A percentile compares a stretch with the other conserved stretches of the same genome.
These are phyloP conservation scores for Plotosus lineatus DNA, from an alignment of 2,113 vertebrate genomes.

Conservation along the genomic window DNA sequence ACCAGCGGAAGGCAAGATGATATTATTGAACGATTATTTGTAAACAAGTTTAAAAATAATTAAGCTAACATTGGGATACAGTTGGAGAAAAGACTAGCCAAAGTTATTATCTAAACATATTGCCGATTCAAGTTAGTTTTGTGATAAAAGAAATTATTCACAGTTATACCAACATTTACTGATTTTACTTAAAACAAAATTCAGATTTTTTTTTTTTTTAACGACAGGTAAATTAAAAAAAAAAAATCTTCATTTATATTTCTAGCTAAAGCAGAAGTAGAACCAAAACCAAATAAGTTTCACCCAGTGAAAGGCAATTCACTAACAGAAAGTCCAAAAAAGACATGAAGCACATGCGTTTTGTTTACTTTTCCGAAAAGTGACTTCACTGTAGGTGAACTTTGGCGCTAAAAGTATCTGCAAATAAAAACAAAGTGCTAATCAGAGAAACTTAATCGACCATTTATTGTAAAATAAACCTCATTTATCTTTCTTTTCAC, in stretches of 20 bases:
- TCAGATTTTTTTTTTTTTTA: too few relatives aligned
- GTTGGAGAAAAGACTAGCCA: background rate
- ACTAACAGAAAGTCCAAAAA: background rate
- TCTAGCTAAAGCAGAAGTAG: background rate
- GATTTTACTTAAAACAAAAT: too few relatives aligned
- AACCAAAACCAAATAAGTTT: background rate
- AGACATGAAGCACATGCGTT: background rate
- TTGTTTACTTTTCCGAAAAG: background rate
- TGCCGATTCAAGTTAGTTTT: background rate
- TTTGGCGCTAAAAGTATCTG: background rate
- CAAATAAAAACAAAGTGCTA: background rate
- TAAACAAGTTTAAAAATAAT: background rate
- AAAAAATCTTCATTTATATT: too few relatives aligned
- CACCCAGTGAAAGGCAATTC: background rate
- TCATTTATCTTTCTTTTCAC: conserved; percentile 39
- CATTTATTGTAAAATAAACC: conserved; percentile 9
- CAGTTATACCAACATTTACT: background rate
- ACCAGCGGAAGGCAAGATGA: background rate
- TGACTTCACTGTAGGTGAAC: background rate
- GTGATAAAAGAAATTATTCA: background rate
- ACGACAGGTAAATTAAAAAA: too few relatives aligned
- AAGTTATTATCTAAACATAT: background rate
- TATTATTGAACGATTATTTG: background rate
- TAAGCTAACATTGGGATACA: background rate
- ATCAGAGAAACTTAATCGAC: background rate